These are phyloP conservation scores for Trialeurodes vaporariorum DNA, from an alignment of 1,140 invertebrate genomes.

Conservation along the genomic window DNA sequence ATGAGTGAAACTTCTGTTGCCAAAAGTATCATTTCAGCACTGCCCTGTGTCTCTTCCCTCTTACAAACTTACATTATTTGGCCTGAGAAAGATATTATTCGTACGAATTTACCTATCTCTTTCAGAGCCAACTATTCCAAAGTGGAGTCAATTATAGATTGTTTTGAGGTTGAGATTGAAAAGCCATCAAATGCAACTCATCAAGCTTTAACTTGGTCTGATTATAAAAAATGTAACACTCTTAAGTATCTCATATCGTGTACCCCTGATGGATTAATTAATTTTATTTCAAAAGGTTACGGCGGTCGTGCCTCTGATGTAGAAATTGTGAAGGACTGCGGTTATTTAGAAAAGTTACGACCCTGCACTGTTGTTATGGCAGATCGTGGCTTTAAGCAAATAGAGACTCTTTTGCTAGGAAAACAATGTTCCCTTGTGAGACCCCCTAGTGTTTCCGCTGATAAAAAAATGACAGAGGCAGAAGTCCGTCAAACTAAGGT, in stretches of 20 bases:
- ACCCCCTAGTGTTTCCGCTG: constrained; percentile 31
- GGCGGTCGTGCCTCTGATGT: constrained; percentile 32
- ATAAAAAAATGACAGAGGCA: constrained; percentile 23
- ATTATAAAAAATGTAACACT: constrained; percentile 34
- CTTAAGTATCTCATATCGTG: constrained; percentile 34
- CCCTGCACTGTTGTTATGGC: constrained; percentile 27
- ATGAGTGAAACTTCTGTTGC: too few species aligned
- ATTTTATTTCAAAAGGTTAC: constrained; percentile 34
- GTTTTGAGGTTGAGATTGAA: constrained; percentile 12
- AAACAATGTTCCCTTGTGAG: constrained; percentile 29
- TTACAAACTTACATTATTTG: too few species aligned
- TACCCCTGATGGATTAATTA: constrained; percentile 35
- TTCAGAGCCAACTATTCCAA: too few species aligned
- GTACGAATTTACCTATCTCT: too few species aligned
- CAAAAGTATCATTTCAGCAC: too few species aligned
- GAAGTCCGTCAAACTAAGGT: constrained; percentile 31
- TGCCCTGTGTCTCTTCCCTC: too few species aligned
- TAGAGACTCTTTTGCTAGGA: constrained; percentile 22
- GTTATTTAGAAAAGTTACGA: constrained; percentile 26
- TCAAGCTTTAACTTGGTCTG: constrained; percentile 24
- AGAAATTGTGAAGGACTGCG: constrained; percentile 29
- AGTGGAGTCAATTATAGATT: constrained; percentile 12
- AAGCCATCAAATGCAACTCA: constrained; percentile 17
- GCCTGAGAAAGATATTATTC: too few species aligned
- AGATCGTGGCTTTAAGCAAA: constrained; percentile 34